Evolutionary conservation across 2,888 invertebrate species (phyloP), one percentile per base, ranked within the genome.

Genomic region (Chironomus tentans): DNA sequence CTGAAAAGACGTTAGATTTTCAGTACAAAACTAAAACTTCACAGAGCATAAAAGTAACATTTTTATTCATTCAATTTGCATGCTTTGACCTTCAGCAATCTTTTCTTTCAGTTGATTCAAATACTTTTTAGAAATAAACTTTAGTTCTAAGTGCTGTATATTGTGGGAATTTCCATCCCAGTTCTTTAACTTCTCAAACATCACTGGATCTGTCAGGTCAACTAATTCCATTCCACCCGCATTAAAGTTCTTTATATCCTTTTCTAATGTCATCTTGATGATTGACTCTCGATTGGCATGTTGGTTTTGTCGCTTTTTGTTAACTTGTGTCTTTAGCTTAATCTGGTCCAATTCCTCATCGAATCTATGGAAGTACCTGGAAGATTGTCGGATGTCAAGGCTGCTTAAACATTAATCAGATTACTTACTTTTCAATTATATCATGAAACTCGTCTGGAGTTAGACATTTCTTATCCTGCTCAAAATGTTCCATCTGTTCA

Each of bases 241-340:
- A 77, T 89, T 86, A 81, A 90, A 95, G 81, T 95, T 94, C 77
- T 89, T 88, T 7, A 80, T 83, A 80, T 95, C 95, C 73, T 87
- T 87, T 80, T 92, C 89, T 78, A 90, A 86, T 0, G 92, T 92
- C 79, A 94, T 89, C 79, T 88, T 89, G 68, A 95, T 91, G 10
- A 91, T 87, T 82, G 92, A 91, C 82, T 92, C 90, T 77, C 95
- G 87, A 78, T 90, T 91, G 0, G 91, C 92, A 83, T 95, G 93
- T 80, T 94, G 94, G 78, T 88, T 90, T 79, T 89, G 90, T 73
- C 93, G 88, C 78, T 81, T 79, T 77, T 84, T 84, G 76, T 90
- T 88, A 47, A 95, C 88, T 0, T 91, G 91, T 81, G 93, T 91
- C 81, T 93, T 93, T 15, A 94, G 83, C 12, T 86, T 84, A 78